Evolutionary conservation across 2,888 invertebrate species (phyloP).

Genomic region (Drosophila kuntzei): DNA sequence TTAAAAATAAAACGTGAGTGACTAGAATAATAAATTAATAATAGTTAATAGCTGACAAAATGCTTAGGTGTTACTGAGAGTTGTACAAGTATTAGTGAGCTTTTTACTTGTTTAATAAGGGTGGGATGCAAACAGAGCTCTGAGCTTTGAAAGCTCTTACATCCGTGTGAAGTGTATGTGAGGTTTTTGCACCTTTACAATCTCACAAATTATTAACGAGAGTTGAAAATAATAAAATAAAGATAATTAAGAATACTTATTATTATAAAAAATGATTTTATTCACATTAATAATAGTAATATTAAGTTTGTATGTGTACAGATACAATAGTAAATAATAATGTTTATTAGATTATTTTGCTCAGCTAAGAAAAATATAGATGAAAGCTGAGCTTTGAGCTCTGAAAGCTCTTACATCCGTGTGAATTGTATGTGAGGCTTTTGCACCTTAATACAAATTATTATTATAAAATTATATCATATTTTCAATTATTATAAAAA

Average conservation of each 20-base stretch:
- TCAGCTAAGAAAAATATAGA: too few relatives aligned
- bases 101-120: not conserved
- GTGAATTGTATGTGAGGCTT: not conserved
- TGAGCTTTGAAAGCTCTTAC: not conserved
- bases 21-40: slow-evolving; percentile 9
- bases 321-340: too few relatives aligned
- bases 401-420: not conserved
- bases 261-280: not conserved
- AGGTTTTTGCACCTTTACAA: not conserved
- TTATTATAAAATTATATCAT: too few relatives aligned
- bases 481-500: not conserved
- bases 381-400: not conserved
- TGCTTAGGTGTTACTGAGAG: not conserved
- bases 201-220: too few relatives aligned
- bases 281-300: not conserved
- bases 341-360: too few relatives aligned
- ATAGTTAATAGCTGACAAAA: not conserved
- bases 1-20: slow-evolving; percentile 16
- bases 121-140: not conserved
- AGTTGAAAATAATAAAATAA: too few relatives aligned
- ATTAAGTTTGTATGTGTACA: too few relatives aligned
- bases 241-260: not conserved
- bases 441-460: not conserved
- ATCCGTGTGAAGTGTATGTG: not conserved
- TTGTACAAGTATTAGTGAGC: not conserved